Evolutionary conservation across 2,113 vertebrate species (phyloP).

Genomic region (Saimiri boliviensis): DNA sequence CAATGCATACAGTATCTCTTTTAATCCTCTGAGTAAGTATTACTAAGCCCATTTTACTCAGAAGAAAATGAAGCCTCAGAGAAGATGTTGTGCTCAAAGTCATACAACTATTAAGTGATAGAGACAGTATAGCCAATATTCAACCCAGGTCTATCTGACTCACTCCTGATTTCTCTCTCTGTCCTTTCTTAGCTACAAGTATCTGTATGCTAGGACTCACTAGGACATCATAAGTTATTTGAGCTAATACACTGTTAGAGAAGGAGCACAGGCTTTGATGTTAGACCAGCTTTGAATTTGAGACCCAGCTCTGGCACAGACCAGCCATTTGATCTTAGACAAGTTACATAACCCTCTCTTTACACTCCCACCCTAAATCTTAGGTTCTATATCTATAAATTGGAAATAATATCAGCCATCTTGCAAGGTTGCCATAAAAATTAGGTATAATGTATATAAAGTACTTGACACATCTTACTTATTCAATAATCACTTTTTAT

Average conservation of each 20-base stretch:
- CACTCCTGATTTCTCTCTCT: background rate
- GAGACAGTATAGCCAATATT: background rate
- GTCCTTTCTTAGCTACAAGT: background rate
- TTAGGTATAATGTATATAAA: background rate
- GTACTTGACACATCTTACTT: background rate
- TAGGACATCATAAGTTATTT: background rate
- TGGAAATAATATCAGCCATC: background rate
- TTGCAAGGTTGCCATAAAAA: background rate
- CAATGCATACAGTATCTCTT: background rate
- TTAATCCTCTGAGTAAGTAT: background rate
- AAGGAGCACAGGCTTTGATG: background rate
- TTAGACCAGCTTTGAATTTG: background rate
- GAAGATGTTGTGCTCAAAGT: background rate
- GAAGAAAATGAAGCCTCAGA: slow-evolving; percentile 21
- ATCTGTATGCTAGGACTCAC: background rate
- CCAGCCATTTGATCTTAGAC: background rate
- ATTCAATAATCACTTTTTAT: background rate
- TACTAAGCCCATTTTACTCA: slow-evolving; percentile 8
- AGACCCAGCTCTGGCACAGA: background rate
- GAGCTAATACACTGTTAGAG: background rate
- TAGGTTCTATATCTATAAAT: background rate
- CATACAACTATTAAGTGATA: background rate
- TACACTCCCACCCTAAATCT: background rate
- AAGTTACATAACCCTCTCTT: background rate
- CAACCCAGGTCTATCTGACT: background rate